These are phyloP conservation scores for Platichthys stellatus DNA, from an alignment of 2,113 vertebrate genomes.

Conservation along the genomic window DNA sequence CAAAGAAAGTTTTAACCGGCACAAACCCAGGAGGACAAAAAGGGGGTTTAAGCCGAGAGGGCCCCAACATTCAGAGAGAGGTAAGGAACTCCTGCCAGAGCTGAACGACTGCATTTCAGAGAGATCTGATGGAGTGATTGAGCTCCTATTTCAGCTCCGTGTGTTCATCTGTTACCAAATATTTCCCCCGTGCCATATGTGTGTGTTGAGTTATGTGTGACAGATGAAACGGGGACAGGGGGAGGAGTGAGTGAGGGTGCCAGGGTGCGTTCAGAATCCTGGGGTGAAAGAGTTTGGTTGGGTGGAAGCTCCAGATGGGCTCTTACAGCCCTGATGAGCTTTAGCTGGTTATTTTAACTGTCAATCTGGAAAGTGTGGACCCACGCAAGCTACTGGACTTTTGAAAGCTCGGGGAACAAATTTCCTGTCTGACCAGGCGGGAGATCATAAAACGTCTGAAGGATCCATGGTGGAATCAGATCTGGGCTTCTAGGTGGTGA, in stretches of 20 bases:
- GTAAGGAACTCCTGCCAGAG: constrained; percentile 45
- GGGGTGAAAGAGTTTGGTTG: constrained; percentile 58
- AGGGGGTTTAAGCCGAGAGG: constrained; percentile 40
- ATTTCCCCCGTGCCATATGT: constrained; percentile 60
- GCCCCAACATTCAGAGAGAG: constrained; percentile 60
- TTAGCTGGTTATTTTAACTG: background rate
- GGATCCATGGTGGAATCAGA: constrained; percentile 44
- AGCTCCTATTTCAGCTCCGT: constrained; percentile 68
- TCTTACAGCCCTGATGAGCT: background rate
- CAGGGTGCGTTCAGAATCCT: constrained; percentile 32
- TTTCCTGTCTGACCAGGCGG: constrained; percentile 30
- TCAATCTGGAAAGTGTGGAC: background rate
- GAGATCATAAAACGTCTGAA: constrained; percentile 29
- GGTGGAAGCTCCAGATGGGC: constrained; percentile 36
- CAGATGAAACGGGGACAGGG: constrained; percentile 73
- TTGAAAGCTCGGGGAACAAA: constrained; percentile 14
- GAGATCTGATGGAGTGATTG: constrained; percentile 12
- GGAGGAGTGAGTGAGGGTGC: constrained; percentile 58
- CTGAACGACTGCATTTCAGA: constrained; percentile 4
- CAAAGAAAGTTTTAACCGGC: constrained; percentile 18
- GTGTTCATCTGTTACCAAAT: constrained; percentile 70
- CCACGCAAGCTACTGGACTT: background rate
- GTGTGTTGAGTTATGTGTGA: constrained; percentile 71
- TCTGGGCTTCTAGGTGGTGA: constrained; percentile 43
- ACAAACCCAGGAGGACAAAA: constrained; percentile 32